Conservation (phyloP, 2,888 invertebrate species). For the Agriotes lineatus region DNA sequence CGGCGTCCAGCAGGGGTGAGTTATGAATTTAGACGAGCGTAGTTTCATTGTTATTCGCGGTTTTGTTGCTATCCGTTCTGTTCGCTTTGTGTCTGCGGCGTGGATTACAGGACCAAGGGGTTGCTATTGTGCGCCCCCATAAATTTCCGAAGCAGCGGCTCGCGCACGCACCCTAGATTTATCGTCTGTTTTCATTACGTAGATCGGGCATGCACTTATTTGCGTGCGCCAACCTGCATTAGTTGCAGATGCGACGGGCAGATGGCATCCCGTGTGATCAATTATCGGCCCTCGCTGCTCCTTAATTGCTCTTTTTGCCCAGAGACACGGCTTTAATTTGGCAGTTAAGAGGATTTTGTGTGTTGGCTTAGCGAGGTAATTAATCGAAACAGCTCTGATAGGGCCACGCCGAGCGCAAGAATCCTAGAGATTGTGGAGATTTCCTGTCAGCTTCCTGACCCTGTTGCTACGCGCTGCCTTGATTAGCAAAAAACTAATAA, state of each 20-base stretch:
- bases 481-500: too few species aligned
- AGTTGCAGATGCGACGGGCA: neutral
- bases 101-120: conserved; percentile 16
- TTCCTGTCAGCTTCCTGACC: too few species aligned
- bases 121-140: neutral
- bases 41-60: conserved; percentile 31
- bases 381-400: conserved; percentile 11
- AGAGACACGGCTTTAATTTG: conserved; percentile 18
- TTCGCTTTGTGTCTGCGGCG: conserved; percentile 17
- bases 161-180: conserved; percentile 16
- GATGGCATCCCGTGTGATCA: conserved; percentile 4
- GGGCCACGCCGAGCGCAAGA: neutral
- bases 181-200: conserved; percentile 19
- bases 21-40: conserved; percentile 23
- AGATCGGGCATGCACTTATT: conserved; percentile 13
- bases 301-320: conserved; percentile 17
- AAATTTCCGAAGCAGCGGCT: conserved; percentile 2
- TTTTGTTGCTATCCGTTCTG: conserved; percentile 26
- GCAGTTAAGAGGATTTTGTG: conserved; percentile 11
- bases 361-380: conserved; percentile 16
- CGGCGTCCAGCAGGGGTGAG: conserved; percentile 3
- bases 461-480: too few species aligned
- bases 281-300: conserved; percentile 6
- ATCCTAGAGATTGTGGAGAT: too few species aligned
- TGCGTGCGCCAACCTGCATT: conserved; percentile 26